A percentile compares a stretch with the other conserved stretches of the same genome.
These are phyloP conservation scores for Platanista minor DNA, from an alignment of 2,113 vertebrate genomes.

Conservation along the genomic window DNA sequence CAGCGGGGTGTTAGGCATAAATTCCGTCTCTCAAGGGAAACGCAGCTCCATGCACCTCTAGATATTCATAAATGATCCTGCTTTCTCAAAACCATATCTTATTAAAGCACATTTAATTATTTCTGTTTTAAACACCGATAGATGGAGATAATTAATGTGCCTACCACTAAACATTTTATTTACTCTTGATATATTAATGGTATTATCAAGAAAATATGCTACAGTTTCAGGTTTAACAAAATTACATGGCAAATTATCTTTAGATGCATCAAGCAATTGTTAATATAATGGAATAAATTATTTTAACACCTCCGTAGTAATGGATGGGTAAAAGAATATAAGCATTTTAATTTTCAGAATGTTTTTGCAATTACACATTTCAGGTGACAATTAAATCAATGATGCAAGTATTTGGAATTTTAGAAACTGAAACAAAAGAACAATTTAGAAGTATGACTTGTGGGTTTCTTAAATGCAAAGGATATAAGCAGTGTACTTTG, in stretches of 20 bases:
- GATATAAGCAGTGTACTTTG: neutral
- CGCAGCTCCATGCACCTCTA: conserved; percentile 85
- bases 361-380: conserved; percentile 80
- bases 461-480: neutral
- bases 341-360: conserved; percentile 81
- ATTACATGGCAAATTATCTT: conserved; percentile 88
- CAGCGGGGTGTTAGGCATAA: conserved; percentile 93
- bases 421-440: conserved; percentile 67
- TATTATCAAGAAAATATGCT: conserved; percentile 81
- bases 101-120: conserved; percentile 91
- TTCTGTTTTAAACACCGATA: conserved; percentile 87
- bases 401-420: conserved; percentile 51
- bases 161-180: conserved; percentile 92
- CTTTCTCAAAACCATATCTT: conserved; percentile 86
- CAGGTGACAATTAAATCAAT: conserved; percentile 72
- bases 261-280: conserved; percentile 81
- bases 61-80: conserved; percentile 90
- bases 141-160: conserved; percentile 96
- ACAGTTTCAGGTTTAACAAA: conserved; percentile 80
- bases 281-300: conserved; percentile 84
- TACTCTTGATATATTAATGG: conserved; percentile 88
- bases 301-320: conserved; percentile 83
- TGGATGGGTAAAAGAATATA: conserved; percentile 77
- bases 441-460: neutral
- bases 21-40: conserved; percentile 93